Base-by-base conservation (phyloP, 2,113 vertebrate genomes). In the Salvator merianae region DNA sequence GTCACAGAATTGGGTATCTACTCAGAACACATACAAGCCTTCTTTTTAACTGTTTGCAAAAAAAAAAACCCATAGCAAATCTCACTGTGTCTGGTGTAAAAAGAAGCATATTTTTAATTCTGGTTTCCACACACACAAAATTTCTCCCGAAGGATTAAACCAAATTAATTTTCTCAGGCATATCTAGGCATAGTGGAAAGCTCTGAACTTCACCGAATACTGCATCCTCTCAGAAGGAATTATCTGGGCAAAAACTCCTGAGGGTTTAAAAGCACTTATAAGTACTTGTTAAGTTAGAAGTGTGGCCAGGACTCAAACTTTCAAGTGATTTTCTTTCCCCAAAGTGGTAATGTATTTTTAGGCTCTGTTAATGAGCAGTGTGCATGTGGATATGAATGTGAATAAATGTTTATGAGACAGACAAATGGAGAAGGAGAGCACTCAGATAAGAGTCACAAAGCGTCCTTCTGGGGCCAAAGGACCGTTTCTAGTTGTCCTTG, bases 261-360 rank as follows among this genome's bases (percentile, higher is more conserved):
- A 28, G 55, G 34, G 34, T 34, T 77, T 77, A 77, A 77, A 77
- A 77, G 55, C 76, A 77, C 34, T 38, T 47, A 47, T 47, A 73
- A 47, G 38, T 16, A 73, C 40, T 47, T 77, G 53, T 77, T 63
- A 77, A 63, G 24, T 63, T 24, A 77, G 34, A 36, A 77, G 34
- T 38, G 34, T 38, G 55, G 4, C 69, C 26, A 73, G 71, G 30
- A 55, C 34, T 26, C 55, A 55, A 77, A 62, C 53, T 24, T 38
- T 34, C 34, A 63, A 63, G 22, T 77, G 55, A 63, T 34, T 77
- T 62, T 77, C 18, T 62, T 62, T 36, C 8, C 53, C 53, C 75
- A 62, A 77, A 38, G 55, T 28, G 20, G 76, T 32, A 77, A 77
- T 77, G 55, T 77, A 77, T 62, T 77, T 75, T 77, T 62, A 77